phyloP scores from a whole-genome alignment of 2,888 invertebrate genomes.

The Oegoconia quadripuncta region DNA sequence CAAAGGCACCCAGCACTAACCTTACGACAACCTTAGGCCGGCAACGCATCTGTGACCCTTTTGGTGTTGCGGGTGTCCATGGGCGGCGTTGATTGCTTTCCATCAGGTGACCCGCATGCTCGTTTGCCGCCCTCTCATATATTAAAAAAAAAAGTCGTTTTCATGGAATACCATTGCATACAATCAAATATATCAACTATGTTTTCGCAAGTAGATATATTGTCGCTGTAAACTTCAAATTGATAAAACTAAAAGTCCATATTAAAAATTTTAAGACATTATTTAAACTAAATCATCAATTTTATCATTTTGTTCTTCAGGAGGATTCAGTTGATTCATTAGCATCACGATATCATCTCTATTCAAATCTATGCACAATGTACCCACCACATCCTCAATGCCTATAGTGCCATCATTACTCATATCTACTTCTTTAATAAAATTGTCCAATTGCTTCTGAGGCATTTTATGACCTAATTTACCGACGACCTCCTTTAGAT shows the following conservation, averaged over 20 bases:
- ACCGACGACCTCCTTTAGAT: constrained; percentile 47
- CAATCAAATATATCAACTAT: too few species aligned
- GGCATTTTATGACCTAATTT: constrained; percentile 57
- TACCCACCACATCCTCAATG: constrained; percentile 65
- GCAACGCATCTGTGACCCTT: too few species aligned
- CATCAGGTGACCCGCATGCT: too few species aligned
- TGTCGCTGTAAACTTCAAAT: background rate
- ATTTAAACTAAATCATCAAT: constrained; percentile 5
- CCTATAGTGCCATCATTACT: constrained; percentile 65
- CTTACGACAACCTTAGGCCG: too few species aligned
- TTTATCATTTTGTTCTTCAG: constrained; percentile 5
- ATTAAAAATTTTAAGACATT: background rate
- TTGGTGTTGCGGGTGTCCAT: too few species aligned
- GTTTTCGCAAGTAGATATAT: background rate
- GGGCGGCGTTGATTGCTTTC: too few species aligned
- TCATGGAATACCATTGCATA: background rate
- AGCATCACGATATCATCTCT: constrained; percentile 57
- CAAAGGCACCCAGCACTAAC: too few species aligned
- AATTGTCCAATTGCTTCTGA: constrained; percentile 44
- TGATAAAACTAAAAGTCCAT: background rate
- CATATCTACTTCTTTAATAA: constrained; percentile 67
- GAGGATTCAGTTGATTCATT: constrained; percentile 5
- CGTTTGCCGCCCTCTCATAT: too few species aligned
- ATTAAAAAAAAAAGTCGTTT: too few species aligned
- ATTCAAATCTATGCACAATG: constrained; percentile 65